Evolutionary conservation across 2,888 invertebrate genomes (phyloP), one percentile per base, ranked within the genome.

Genomic region (Pedicia rivosa): DNA sequence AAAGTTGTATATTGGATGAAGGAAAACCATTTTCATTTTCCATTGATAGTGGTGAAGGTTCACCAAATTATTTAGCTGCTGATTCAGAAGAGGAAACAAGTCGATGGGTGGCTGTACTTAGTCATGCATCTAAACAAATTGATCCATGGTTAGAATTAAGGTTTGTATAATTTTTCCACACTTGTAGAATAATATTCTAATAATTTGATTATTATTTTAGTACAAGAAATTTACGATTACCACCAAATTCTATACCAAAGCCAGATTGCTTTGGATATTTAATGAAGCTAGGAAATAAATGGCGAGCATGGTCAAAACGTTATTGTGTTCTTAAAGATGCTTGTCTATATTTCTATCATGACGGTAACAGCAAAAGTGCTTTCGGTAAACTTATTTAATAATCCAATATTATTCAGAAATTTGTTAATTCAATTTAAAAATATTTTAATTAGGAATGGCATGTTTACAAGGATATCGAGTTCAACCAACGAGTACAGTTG

Each of bases 241-340:
- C 86, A n/a, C 81, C 86, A 2, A 73, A 74, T 35, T 74, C 75
- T 25, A 78, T 92, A 42, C 70, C 74, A 12, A 68, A 80, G 41
- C 84, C 91, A 0, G 92, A 94, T 55, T 94, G 92, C 62, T 83
- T 82, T 54, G 94, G 94, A n/a, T 84, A 83, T 59, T 70, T 94
- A 40, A 75, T 78, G 63, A 91, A 91, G 62, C 68, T 91, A 44
- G 79, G 81, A 35, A 80, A 77, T 41, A 78, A 81, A 50, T 82
- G 86, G 68, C 81, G 83, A 53, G 79, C 83, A 14, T 94, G 92
- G 91, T 81, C 81, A 42, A 77, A 83, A 51, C 72, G 90, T 36
- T 94, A 90, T 64, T 92, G 91, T 65, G 84, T 95, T 24, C 70
- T 94, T 31, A 94, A 92, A 59, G 91, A 92, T 57, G 94, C 91